Percentiles rank a stretch among this genome's conserved stretches.
phyloP scores from a whole-genome alignment of 64 coral and sea anemone species.

The Trachythela sp. region DNA sequence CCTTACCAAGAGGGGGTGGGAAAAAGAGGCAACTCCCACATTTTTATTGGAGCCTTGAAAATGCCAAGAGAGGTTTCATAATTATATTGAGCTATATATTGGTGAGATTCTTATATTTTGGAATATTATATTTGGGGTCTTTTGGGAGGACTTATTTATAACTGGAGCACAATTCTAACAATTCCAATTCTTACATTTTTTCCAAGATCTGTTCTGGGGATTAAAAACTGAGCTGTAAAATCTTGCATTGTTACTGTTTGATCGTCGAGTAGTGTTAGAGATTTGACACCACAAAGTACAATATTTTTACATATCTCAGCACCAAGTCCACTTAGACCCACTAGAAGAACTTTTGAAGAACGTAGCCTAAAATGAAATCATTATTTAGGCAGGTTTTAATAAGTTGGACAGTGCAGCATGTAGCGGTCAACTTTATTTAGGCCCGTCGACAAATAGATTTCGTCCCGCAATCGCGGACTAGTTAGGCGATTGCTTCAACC shows the following conservation, averaged over 20 bases:
- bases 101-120: too few species aligned
- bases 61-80: neutral
- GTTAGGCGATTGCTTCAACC: too few species aligned
- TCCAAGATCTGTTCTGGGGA: conserved; percentile 60
- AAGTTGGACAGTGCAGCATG: too few species aligned
- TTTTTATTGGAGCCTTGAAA: too few species aligned
- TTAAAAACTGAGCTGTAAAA: conserved; percentile 82
- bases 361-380: conserved; percentile 49
- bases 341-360: conserved; percentile 78
- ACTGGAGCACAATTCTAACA: too few species aligned
- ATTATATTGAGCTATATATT: neutral
- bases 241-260: conserved; percentile 66
- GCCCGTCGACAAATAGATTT: too few species aligned
- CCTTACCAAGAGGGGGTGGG: too few species aligned
- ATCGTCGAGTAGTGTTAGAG: conserved; percentile 71
- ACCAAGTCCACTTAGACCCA: conserved; percentile 75
- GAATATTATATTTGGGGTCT: too few species aligned
- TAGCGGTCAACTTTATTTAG: too few species aligned
- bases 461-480: too few species aligned
- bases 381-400: neutral
- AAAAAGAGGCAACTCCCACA: too few species aligned
- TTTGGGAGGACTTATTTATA: too few species aligned
- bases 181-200: conserved; percentile 91
- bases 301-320: conserved; percentile 99
- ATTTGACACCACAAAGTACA: conserved; percentile 82